Conservation (phyloP, 1,140 invertebrate genomes). For the Adoxophyes honmai region DNA sequence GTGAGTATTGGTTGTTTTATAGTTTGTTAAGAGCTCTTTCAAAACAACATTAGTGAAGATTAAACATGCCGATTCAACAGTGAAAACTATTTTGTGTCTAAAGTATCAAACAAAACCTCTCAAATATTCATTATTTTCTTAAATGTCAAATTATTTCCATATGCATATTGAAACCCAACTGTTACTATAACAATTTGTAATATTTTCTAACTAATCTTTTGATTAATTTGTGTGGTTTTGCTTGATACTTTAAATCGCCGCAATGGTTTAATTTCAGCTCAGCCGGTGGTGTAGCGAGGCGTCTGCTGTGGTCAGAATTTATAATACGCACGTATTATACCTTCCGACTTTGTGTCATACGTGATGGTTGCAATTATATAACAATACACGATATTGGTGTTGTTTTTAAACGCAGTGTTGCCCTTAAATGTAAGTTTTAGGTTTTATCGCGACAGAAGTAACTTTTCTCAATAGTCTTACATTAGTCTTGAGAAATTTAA, state of each 20-base stretch:
- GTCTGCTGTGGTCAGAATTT: slow-evolving; percentile 53
- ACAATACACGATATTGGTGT: no score
- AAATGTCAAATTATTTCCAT: no score
- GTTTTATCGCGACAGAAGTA: no score
- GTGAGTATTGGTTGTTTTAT: no score
- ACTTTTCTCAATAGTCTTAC: no score
- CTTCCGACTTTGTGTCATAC: slow-evolving; percentile 49
- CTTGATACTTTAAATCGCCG: slow-evolving; percentile 51
- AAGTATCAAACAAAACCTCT: slow-evolving; percentile 37
- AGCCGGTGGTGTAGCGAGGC: slow-evolving; percentile 32
- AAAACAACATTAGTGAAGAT: slow-evolving; percentile 15
- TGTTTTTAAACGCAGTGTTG: no score
- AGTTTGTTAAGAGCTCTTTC: no score
- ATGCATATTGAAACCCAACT: neutral
- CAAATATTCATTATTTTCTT: neutral
- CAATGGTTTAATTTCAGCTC: slow-evolving; percentile 67
- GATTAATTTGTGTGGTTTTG: slow-evolving; percentile 44
- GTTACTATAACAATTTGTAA: neutral
- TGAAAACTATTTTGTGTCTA: slow-evolving; percentile 17
- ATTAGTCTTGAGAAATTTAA: no score
- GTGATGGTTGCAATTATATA: slow-evolving; percentile 57
- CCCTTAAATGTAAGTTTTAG: no score
- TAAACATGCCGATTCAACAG: neutral
- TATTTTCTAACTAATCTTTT: neutral
- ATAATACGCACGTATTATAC: slow-evolving; percentile 71